phyloP scores from a whole-genome alignment of 2,797 vertebrate genomes.

The Brotula barbata region DNA sequence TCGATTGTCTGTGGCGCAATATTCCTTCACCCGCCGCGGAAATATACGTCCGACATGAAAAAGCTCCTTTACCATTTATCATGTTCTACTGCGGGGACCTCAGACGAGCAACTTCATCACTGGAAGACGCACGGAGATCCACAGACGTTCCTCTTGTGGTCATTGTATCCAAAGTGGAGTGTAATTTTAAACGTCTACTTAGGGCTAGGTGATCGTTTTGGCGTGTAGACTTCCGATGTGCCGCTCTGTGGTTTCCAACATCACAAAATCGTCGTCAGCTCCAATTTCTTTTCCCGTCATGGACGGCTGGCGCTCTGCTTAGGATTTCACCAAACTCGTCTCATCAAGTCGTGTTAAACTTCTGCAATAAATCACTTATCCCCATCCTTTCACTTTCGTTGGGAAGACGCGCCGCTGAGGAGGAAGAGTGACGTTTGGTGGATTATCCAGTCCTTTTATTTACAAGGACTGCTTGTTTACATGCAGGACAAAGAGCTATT shows the following conservation, averaged over 20 bases:
- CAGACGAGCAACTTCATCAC: conserved; percentile 63
- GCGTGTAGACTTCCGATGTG: conserved; percentile 44
- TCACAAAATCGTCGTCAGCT: conserved; percentile 52
- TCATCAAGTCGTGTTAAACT: conserved; percentile 67
- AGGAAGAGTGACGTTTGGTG: conserved; percentile 3
- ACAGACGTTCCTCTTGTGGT: conserved; percentile 31
- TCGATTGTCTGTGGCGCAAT: neutral
- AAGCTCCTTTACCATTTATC: conserved; percentile 77
- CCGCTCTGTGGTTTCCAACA: conserved; percentile 56
- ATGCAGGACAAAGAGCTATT: no score
- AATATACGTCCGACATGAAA: conserved; percentile 21
- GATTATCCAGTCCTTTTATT: no score
- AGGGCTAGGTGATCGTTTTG: conserved; percentile 28
- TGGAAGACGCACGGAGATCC: conserved; percentile 41
- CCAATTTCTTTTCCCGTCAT: conserved; percentile 69
- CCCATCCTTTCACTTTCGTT: conserved; percentile 69
- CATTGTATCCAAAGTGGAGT: conserved; percentile 32
- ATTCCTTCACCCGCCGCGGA: conserved; percentile 13
- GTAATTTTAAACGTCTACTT: conserved; percentile 19
- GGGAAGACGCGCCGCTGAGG: conserved; percentile 6
- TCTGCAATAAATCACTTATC: conserved; percentile 70
- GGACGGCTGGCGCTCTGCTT: conserved; percentile 63
- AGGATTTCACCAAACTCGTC: conserved; percentile 70
- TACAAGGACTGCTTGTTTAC: no score
- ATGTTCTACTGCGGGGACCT: conserved; percentile 68